Evolutionary conservation across 2,113 vertebrate genomes (phyloP), one percentile per base, ranked within the genome.

Genomic region (Atrichornis clamosus): DNA sequence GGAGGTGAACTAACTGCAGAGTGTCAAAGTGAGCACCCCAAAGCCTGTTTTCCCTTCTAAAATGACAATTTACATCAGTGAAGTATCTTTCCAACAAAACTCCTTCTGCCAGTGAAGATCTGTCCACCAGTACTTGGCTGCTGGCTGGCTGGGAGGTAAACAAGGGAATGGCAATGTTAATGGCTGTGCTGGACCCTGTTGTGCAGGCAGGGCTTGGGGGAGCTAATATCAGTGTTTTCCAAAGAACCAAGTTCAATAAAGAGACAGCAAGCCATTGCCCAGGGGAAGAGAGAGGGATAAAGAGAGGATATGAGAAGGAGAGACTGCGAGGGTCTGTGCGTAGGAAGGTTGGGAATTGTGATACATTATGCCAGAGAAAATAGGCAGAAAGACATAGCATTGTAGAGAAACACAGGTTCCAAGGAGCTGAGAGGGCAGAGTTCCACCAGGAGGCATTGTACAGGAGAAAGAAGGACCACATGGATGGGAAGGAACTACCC

Each of bases 211-310:
- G 50, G 23, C 35, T 19, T 59, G 41, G 26, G 35, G 27, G 30
- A 82, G 67, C 32, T 33, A 8, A 33, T 28, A 67, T 0, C 1
- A 4, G 18, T 46, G 59, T 49, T 76, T 72, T 49, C 53, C 35
- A 64, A 76, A 79, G 44, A 69, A 68, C 3, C 4, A 39, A 44
- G 35, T 17, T 76, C 62, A 72, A 65, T 60, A 60, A 58, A 89
- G 49, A 76, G 58, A 15, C 26, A 91, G 75, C 53, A 95, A 96
- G 63, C 13, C 44, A 49, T 69, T 65, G 49, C n/a, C 41, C 26
- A 53, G 15, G 46, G 37, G 15, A 88, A 86, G 58, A 83, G 42
- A 44, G 8, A 55, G 10, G 39, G 23, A 24, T 50, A 60, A 79
- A 44, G 68, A 41, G 27, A 77, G 63, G 7, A 49, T 1, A 1